These are phyloP conservation scores for Rhadinocentrus ornatus DNA, from an alignment of 2,797 vertebrate genomes.

Conservation along the genomic window DNA sequence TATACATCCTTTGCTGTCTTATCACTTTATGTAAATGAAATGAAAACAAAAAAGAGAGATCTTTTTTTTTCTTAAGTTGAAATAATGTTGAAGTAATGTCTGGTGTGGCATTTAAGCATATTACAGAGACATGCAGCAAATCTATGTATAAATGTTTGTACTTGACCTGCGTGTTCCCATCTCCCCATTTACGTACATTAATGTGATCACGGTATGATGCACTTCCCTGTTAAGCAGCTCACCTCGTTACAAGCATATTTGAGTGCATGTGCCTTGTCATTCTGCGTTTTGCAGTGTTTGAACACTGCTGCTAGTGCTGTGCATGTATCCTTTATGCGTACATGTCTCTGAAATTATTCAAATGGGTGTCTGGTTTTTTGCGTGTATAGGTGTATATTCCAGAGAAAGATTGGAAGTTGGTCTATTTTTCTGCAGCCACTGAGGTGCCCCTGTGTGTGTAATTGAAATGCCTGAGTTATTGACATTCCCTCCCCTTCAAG, in stretches of 20 bases:
- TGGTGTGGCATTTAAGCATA: conserved; percentile 5
- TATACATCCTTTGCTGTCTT: background rate
- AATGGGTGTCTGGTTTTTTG: conserved; percentile 21
- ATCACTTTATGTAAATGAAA: background rate
- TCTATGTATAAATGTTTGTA: conserved; percentile 3
- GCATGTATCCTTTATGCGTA: background rate
- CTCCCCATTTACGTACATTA: conserved; percentile 2
- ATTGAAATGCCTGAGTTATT: conserved; percentile 79
- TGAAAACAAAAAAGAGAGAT: background rate
- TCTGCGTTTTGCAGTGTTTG: conserved; percentile 9
- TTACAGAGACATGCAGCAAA: background rate
- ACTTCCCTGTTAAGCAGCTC: conserved; percentile 8
- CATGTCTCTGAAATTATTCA: conserved; percentile 27
- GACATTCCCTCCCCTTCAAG: conserved; percentile 65
- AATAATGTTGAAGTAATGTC: background rate
- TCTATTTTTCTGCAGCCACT: conserved; percentile 67
- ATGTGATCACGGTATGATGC: conserved; percentile 12
- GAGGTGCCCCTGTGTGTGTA: conserved; percentile 77
- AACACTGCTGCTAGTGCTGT: background rate
- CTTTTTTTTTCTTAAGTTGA: no score
- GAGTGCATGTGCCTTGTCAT: conserved; percentile 27
- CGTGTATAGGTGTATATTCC: conserved; percentile 37
- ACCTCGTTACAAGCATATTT: conserved; percentile 8
- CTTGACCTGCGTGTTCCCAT: conserved; percentile 6
- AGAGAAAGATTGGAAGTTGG: conserved; percentile 51